Base-by-base conservation (phyloP, 2,797 vertebrate genomes). In the Coregonus sp. region DNA sequence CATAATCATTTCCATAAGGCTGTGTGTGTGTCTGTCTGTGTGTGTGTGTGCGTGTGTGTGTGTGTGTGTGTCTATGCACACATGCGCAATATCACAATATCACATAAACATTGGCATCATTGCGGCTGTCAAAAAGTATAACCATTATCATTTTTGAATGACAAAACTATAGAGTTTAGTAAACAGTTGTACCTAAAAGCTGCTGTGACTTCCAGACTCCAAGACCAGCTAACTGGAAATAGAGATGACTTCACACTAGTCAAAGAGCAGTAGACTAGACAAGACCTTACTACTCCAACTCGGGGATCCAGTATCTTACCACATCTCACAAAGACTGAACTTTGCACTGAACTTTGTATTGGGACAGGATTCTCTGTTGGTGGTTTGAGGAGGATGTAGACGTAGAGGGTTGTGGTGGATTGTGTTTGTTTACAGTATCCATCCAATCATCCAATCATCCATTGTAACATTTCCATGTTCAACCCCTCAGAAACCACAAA, bases 361-460 rank as follows among this genome's bases (percentile, higher is more conserved):
- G 14, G 14, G 54, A 56, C 0, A n/a, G 54, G 5, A 25, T 66
- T 29, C 11, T 67, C 11, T 31, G 4, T 40, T 40, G 67, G 67
- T 37, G 33, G 47, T 51, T 37, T 20, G 69, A 76, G 82, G 80
- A 67, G 25, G 54, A 70, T 29, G 75, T 73, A 35, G 74, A 69
- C 16, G 84, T 40, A 72, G 73, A 70, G 84, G 88, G 70, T 82
- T 89, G 31, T 85, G 86, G 18, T 59, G 85, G 86, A 92, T 29
- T 54, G 70, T 15, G 88, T 93, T 92, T 91, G 89, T 93, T 91
- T 93, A 93, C 90, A 89, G 86, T 91, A 91, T 88, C 88, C 86
- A 89, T 88, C 56, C n/a, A 66, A 29, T 7, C 63, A 14, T 66
- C 91, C 89, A 91, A 91, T 91, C 89, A 92, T 87, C 79, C 86